Evolutionary conservation across 1,140 invertebrate genomes (phyloP).

Genomic region (Anoplophora glabripennis): DNA sequence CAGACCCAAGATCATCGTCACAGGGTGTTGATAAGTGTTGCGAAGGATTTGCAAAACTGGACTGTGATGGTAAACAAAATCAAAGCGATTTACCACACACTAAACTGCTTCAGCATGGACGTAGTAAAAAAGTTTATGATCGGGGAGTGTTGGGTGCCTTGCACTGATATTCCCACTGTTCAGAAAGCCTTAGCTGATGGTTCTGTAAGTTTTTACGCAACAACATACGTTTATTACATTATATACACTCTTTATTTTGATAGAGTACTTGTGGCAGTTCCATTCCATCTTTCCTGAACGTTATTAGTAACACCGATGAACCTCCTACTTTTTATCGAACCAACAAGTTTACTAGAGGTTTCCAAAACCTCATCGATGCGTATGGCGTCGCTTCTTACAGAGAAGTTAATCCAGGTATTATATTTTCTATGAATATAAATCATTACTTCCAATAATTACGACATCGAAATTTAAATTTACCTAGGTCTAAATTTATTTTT

Average conservation of each 20-base stretch:
- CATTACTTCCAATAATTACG: too few relatives aligned
- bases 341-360: conserved; percentile 94
- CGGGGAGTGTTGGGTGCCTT: conserved; percentile 97
- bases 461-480: too few relatives aligned
- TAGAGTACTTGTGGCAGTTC: conserved; percentile 87
- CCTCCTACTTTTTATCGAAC: conserved; percentile 95
- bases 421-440: too few relatives aligned
- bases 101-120: conserved; percentile 88
- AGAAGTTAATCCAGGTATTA: conserved; percentile 91
- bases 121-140: conserved; percentile 93
- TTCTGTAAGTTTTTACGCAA: conserved; percentile 64
- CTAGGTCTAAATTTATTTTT: conserved; percentile 14
- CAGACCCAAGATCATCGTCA: conserved; percentile 96
- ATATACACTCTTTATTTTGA: too few relatives aligned
- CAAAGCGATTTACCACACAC: conserved; percentile 89
- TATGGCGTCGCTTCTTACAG: conserved; percentile 92
- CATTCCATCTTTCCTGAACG: conserved; percentile 93
- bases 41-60: conserved; percentile 93
- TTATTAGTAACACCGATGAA: conserved; percentile 83
- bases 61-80: conserved; percentile 92
- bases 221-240: too few relatives aligned
- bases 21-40: conserved; percentile 86
- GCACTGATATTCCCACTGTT: conserved; percentile 79
- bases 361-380: conserved; percentile 93
- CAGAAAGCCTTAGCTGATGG: conserved; percentile 91